Evolutionary conservation across 1,140 invertebrate species (phyloP), one percentile per base, ranked within the genome.

Genomic region (Ptiloglossa arizonensis): DNA sequence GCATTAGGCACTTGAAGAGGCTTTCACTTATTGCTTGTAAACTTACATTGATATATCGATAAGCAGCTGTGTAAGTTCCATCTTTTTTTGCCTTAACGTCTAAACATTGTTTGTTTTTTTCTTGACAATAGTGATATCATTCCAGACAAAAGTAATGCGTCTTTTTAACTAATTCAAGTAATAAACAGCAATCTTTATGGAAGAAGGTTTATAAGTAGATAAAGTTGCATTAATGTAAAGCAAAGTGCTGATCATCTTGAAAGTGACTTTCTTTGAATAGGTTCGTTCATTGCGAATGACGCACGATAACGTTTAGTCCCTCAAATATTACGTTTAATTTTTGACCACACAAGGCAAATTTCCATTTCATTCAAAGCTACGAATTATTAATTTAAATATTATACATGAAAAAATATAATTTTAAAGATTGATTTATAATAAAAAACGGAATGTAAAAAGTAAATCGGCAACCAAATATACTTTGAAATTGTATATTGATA

Each of bases 161-260:
- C 35, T n/a, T 71, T 70, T 44, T 59, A 48, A 38, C 27, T 41
- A 56, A 56, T 32, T 38, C 24, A 63, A 38, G 13, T 48, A 52
- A 38, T 11, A 62, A 38, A 24, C 15, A 41, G 3, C 0, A 17
- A 67, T 24, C 48, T 41, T 27, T 11, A 67, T 5, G 44, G 19
- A 17, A 0, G n/a, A 11, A 8, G 59, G 44, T 57, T 24, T 57
- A 57, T 35, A 13, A 41, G 9, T 13, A 56, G n/a, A 27, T 66
- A 5, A 56, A 66, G 64, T 44, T 13, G 15, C 50, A 54, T n/a
- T 66, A 54, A 56, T 11, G 8, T 41, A 29, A 54, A 69, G 32
- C 60, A 64, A 79, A 85, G 67, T 74, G 59, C 67, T 56, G 27
- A 72, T 71, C 63, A 78, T 85, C 82, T 78, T 85, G 83, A 85